phyloP scores from a whole-genome alignment of 2,888 invertebrate genomes.

The Scotopteryx bipunctaria region DNA sequence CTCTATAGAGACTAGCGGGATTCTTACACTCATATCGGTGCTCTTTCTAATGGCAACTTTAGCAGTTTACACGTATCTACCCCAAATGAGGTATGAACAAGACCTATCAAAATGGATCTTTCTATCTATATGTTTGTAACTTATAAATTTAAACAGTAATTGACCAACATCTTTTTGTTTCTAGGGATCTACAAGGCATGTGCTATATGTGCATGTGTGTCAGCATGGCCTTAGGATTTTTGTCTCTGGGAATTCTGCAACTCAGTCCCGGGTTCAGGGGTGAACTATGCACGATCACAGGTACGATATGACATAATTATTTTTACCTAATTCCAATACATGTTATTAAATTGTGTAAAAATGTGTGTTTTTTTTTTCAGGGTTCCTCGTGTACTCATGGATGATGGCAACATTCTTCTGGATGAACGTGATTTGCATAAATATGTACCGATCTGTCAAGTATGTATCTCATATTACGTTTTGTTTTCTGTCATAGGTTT shows the following conservation, averaged over 20 bases:
- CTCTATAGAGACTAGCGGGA: conserved; percentile 66
- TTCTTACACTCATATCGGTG: conserved; percentile 79
- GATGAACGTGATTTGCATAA: conserved; percentile 87
- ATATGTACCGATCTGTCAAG: conserved; percentile 86
- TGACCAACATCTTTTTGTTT: conserved; percentile 41
- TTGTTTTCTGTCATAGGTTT: background rate
- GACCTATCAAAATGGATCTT: too few relatives aligned
- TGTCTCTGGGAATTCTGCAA: conserved; percentile 83
- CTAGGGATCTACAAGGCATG: conserved; percentile 85
- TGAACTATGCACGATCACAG: conserved; percentile 78
- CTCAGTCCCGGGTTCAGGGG: conserved; percentile 62
- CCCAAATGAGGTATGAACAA: conserved; percentile 85
- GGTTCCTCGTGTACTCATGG: conserved; percentile 83
- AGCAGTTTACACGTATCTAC: conserved; percentile 83
- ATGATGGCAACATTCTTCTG: conserved; percentile 88
- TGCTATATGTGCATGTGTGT: conserved; percentile 85
- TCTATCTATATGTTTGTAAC: too few relatives aligned
- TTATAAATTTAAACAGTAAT: too few relatives aligned
- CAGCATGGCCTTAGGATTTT: conserved; percentile 83
- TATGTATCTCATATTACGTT: conserved; percentile 70
- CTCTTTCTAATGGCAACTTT: conserved; percentile 84
- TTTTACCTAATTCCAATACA: background rate
- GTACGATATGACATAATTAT: conserved; percentile 49
- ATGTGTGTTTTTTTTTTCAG: conserved; percentile 62
- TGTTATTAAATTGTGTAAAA: background rate